A percentile compares a stretch with the other conserved stretches of the same genome.
Conservation (phyloP, 1,140 invertebrate species). For the Vanessa atalanta region DNA sequence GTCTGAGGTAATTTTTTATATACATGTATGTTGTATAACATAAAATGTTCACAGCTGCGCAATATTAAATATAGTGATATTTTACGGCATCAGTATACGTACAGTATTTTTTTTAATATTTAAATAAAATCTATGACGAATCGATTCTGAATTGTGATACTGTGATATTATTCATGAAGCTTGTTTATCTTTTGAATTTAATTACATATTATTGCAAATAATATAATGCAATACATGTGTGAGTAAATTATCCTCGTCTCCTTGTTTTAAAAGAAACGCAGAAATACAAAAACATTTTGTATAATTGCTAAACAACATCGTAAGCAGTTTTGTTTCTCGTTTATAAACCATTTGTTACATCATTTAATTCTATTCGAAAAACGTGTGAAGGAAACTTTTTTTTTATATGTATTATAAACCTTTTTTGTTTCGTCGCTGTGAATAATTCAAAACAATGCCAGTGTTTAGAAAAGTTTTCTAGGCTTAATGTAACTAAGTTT, state of each 20-base stretch:
- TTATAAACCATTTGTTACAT: no score
- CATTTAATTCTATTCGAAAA: background rate
- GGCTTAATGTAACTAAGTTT: conserved; percentile 8
- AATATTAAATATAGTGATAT: background rate
- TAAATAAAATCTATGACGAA: background rate
- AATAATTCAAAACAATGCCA: conserved; percentile 17
- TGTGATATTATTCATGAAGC: conserved; percentile 4
- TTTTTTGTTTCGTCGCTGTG: conserved; percentile 11
- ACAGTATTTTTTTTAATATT: no score
- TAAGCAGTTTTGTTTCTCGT: no score
- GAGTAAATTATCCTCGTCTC: background rate
- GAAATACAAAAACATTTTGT: background rate
- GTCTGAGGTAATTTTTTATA: background rate
- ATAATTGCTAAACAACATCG: background rate
- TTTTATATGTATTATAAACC: background rate
- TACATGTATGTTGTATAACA: background rate
- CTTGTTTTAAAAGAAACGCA: background rate
- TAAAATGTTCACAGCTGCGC: background rate
- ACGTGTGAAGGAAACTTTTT: background rate
- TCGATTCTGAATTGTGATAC: background rate
- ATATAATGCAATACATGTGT: background rate
- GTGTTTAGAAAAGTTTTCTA: conserved; percentile 16
- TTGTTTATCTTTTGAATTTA: conserved; percentile 20
- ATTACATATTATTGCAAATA: background rate
- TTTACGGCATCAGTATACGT: no score